These are phyloP conservation scores for Ostrea denselamellosa DNA, from an alignment of 1,140 invertebrate species.

Conservation along the genomic window DNA sequence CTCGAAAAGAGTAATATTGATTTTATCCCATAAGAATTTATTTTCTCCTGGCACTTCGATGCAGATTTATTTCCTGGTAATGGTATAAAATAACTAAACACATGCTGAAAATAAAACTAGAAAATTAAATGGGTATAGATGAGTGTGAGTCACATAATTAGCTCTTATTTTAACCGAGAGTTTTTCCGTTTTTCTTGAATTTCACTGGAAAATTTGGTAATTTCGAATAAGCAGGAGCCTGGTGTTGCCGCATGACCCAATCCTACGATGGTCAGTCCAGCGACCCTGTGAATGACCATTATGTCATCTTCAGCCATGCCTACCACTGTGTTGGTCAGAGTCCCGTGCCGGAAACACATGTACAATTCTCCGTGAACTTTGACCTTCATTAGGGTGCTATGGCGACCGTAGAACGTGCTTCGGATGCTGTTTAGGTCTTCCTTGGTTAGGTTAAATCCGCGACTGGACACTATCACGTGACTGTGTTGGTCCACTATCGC, in stretches of 20 bases:
- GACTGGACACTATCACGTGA: constrained; percentile 41
- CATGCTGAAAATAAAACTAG: neutral
- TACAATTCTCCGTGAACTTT: constrained; percentile 51
- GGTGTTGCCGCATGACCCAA: constrained; percentile 51
- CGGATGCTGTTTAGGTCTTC: constrained; percentile 41
- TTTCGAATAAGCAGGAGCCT: constrained; percentile 56
- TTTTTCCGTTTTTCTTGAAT: constrained; percentile 20
- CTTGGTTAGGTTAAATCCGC: constrained; percentile 41
- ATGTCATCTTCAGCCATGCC: constrained; percentile 50
- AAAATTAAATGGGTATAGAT: neutral
- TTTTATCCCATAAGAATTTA: neutral
- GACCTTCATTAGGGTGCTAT: constrained; percentile 51
- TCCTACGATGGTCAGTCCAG: constrained; percentile 50
- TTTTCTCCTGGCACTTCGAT: neutral
- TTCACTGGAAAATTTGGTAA: constrained; percentile 47
- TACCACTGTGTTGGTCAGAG: constrained; percentile 50
- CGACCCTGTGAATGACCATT: constrained; percentile 47
- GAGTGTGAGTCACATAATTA: neutral
- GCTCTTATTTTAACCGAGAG: neutral
- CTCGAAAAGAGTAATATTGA: no score
- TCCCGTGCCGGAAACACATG: constrained; percentile 52
- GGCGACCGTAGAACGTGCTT: constrained; percentile 43
- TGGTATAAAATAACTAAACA: neutral
- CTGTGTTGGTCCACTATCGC: constrained; percentile 43
- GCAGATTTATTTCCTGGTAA: neutral